Conservation (phyloP, 2,797 vertebrate genomes). For the Nannoperca obscura region DNA sequence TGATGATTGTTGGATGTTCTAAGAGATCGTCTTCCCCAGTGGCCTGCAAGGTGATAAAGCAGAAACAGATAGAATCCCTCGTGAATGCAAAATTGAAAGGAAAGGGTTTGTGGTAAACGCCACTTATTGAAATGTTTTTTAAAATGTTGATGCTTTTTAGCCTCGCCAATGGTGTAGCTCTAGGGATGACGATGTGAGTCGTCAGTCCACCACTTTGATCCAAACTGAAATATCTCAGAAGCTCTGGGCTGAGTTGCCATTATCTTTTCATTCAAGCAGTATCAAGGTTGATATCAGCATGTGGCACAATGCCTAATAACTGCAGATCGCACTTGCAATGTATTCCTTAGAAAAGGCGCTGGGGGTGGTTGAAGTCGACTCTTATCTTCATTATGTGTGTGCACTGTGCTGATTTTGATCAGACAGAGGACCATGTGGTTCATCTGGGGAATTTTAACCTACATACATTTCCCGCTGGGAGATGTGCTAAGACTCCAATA, state of each 20-base stretch:
- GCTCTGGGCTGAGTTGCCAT: not conserved
- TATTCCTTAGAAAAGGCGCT: too few relatives aligned
- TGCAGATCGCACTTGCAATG: too few relatives aligned
- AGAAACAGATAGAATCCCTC: constrained; percentile 19
- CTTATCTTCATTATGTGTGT: not conserved
- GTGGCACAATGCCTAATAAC: too few relatives aligned
- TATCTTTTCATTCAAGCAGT: not conserved
- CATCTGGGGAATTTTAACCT: not conserved
- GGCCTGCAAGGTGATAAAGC: constrained; percentile 38
- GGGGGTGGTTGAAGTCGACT: not conserved
- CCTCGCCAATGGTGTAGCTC: not conserved
- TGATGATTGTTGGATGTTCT: constrained; percentile 45
- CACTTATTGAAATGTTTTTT: not conserved
- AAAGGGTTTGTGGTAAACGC: constrained; percentile 8
- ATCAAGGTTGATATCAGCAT: too few relatives aligned
- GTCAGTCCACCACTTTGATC: not conserved
- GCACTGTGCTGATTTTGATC: not conserved
- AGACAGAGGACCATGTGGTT: not conserved
- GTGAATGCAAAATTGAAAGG: constrained; percentile 28
- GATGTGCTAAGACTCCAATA: not conserved
- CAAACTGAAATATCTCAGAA: not conserved
- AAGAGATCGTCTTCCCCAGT: not conserved
- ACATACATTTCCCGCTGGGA: not conserved
- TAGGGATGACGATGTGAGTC: not conserved
- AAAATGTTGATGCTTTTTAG: not conserved